A percentile compares a stretch with the other conserved stretches of the same genome.
Conservation (phyloP, 1,140 invertebrate genomes). For the Acromyrmex echinatior region DNA sequence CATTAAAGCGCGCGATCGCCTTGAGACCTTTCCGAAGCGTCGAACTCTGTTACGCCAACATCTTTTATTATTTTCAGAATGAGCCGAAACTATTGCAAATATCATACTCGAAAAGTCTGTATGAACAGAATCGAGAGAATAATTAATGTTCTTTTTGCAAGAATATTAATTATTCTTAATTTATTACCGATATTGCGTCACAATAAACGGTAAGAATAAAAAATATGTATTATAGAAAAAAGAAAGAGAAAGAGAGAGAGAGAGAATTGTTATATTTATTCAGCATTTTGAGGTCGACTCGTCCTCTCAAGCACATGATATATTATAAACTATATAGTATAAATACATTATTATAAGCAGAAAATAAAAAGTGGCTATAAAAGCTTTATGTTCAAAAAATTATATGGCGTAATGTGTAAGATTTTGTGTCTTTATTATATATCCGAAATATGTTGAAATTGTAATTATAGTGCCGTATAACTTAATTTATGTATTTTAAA, state of each 20-base stretch:
- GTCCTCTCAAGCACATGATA: too few relatives aligned
- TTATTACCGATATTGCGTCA: background rate
- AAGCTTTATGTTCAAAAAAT: too few relatives aligned
- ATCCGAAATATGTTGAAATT: background rate
- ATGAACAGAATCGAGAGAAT: background rate
- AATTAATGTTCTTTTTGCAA: too few relatives aligned
- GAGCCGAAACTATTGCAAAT: slow-evolving; percentile 8
- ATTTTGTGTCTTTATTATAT: background rate
- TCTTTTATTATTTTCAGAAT: slow-evolving; percentile 12
- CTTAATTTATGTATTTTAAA: too few relatives aligned
- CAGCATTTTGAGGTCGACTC: too few relatives aligned
- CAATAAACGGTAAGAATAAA: background rate
- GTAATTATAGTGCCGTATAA: too few relatives aligned
- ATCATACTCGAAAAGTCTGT: background rate
- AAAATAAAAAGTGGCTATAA: too few relatives aligned
- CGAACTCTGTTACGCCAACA: background rate
- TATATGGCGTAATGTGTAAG: too few relatives aligned
- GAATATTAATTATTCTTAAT: background rate
- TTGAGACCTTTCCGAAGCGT: slow-evolving; percentile 20
- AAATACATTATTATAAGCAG: too few relatives aligned
- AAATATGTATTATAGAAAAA: background rate
- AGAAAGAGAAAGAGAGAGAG: too few relatives aligned
- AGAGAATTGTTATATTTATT: too few relatives aligned
- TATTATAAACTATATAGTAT: too few relatives aligned
- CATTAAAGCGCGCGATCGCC: slow-evolving; percentile 60